These are phyloP conservation scores for Furnarius figulus DNA, from an alignment of 2,113 vertebrate genomes.

Conservation along the genomic window DNA sequence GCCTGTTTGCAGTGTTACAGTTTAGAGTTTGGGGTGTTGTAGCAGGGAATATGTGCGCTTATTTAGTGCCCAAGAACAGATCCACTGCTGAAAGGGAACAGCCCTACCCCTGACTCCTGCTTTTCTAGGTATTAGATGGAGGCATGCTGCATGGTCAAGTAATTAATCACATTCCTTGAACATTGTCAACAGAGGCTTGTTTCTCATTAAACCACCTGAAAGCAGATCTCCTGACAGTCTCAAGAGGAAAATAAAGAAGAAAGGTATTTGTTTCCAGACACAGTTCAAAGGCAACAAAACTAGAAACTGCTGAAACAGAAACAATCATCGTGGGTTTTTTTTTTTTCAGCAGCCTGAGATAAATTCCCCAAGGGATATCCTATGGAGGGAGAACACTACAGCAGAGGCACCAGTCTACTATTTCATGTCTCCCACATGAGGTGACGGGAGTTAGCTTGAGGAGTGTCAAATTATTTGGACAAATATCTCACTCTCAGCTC, in stretches of 20 bases:
- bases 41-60: neutral
- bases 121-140: neutral
- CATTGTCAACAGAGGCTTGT: conserved; percentile 50
- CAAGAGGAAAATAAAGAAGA: conserved; percentile 69
- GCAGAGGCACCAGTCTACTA: neutral
- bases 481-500: neutral
- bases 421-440: neutral
- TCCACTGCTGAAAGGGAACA: neutral
- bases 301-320: conserved; percentile 55
- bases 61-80: neutral
- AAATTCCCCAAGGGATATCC: conserved; percentile 22
- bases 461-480: neutral
- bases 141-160: conserved; percentile 5
- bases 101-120: neutral
- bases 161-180: conserved; percentile 67
- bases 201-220: conserved; percentile 73
- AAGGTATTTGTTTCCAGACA: conserved; percentile 71
- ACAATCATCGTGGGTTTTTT: conserved; percentile 43
- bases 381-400: neutral
- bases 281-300: conserved; percentile 62
- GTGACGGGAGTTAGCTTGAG: neutral
- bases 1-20: neutral
- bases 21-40: neutral
- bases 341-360: conserved; percentile 42
- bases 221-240: conserved; percentile 60